A percentile compares a stretch with the other conserved stretches of the same genome.
phyloP scores from a whole-genome alignment of 2,113 vertebrate species.

The Chamaea fasciata region DNA sequence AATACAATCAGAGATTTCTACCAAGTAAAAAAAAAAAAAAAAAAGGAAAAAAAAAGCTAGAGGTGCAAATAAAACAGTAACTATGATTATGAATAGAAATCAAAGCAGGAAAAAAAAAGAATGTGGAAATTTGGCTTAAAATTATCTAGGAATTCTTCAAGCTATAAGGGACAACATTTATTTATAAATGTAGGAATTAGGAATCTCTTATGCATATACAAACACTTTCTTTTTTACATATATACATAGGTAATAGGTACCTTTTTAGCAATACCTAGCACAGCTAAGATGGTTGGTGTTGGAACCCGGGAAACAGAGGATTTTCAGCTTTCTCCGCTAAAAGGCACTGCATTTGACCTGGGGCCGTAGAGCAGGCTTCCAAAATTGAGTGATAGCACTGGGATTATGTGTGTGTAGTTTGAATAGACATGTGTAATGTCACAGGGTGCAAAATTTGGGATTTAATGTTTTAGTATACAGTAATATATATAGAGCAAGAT shows the following conservation, averaged over 20 bases:
- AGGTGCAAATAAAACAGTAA: not conserved
- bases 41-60: too few species aligned
- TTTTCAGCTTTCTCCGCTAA: too few species aligned
- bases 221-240: not conserved
- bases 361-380: too few species aligned
- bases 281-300: not conserved
- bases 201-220: not conserved
- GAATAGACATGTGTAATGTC: too few species aligned
- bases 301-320: too few species aligned
- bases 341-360: too few species aligned
- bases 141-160: not conserved
- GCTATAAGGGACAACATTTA: not conserved
- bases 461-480: too few species aligned
- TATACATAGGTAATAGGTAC: not conserved
- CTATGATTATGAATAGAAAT: not conserved
- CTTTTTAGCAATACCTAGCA: not conserved
- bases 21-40: rapidly evolving
- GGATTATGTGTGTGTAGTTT: too few species aligned
- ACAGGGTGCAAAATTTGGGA: too few species aligned
- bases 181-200: not conserved
- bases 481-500: too few species aligned
- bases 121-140: not conserved
- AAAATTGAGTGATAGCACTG: too few species aligned
- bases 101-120: not conserved
- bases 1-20: not conserved